phyloP scores from a whole-genome alignment of 2,797 vertebrate genomes.

The Pangasius larnaudii region DNA sequence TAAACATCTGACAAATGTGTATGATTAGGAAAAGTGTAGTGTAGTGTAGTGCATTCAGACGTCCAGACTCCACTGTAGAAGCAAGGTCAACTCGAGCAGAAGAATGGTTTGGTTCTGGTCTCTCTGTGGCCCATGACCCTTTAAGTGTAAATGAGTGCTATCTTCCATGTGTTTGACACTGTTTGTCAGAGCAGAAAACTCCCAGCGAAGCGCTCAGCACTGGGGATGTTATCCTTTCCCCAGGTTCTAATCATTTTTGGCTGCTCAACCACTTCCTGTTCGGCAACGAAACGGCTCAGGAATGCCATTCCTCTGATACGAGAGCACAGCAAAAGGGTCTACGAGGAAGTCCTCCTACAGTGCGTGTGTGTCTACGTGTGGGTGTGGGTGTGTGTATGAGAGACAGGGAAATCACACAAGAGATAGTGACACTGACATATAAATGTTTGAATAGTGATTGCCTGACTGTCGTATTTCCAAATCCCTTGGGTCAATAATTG shows the following conservation, averaged over 20 bases:
- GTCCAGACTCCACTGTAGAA: not conserved
- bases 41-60: not conserved
- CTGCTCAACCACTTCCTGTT: constrained; percentile 88
- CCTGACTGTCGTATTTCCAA: constrained; percentile 34
- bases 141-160: constrained; percentile 58
- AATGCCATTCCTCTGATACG: constrained; percentile 93
- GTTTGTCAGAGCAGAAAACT: constrained; percentile 81
- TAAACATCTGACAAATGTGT: not conserved
- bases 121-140: constrained; percentile 38
- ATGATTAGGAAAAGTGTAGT: not conserved
- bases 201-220: constrained; percentile 83
- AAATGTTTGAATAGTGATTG: constrained; percentile 55
- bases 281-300: constrained; percentile 90
- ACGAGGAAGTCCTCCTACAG: constrained; percentile 86
- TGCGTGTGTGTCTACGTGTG: constrained; percentile 52
- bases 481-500: constrained; percentile 46
- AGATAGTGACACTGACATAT: constrained; percentile 52
- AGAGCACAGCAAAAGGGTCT: constrained; percentile 74
- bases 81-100: not conserved
- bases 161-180: constrained; percentile 89
- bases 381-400: constrained; percentile 57
- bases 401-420: constrained; percentile 62
- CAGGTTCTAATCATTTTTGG: constrained; percentile 93
- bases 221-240: constrained; percentile 90
- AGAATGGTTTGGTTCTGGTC: constrained; percentile 38